Base-by-base conservation (phyloP, 2,113 vertebrate species). In the Semicossyphus pulcher region DNA sequence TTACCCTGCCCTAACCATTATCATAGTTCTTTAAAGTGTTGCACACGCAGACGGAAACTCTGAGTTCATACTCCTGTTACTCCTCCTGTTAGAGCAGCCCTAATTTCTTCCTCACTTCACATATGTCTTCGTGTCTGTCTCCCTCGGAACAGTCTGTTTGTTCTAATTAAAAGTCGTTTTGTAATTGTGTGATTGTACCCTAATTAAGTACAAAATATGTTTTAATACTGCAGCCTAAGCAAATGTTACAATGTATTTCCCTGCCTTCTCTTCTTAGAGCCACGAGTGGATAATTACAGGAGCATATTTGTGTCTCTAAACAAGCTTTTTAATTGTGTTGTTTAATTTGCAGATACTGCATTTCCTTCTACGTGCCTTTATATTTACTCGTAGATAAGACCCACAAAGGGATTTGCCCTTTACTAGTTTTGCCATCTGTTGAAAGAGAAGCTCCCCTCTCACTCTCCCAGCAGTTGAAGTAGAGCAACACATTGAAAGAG, bases 381-480 rank as follows among this genome's bases (percentile, higher is more conserved):
- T 73, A 78, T 79, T 80, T 81, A 64, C 76, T 75, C 64, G 74
- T 78, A 80, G 72, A 77, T 89, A 72, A 85, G 39, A 86, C 81
- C 41, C 58, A 85, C 78, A 78, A 47, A 69, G 74, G 76, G 51
- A 77, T 86, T 83, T 88, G 85, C 88, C 80, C 85, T 81, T 9
- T 87, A 73, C 83, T 75, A 72, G 81, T 85, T 78, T 81, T 87
- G 71, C 86, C 91, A 91, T 91, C 83, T 92, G 86, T 80, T 86
- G 79, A 88, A 61, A 69, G 83, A 70, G 62, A 83, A 42, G 42
- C 83, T 77, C 65, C 58, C 65, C 61, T 84, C 67, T 39, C 53
- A 83, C 80, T 61, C 41, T 76, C 67, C 26, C 51, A 76, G 68
- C 72, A 80, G 72, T 58, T 61, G 66, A 86, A 88, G 80, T 81